A percentile compares a stretch with the other conserved stretches of the same genome.
phyloP scores from a whole-genome alignment of 1,140 invertebrate genomes.

The Cydia pomonella region DNA sequence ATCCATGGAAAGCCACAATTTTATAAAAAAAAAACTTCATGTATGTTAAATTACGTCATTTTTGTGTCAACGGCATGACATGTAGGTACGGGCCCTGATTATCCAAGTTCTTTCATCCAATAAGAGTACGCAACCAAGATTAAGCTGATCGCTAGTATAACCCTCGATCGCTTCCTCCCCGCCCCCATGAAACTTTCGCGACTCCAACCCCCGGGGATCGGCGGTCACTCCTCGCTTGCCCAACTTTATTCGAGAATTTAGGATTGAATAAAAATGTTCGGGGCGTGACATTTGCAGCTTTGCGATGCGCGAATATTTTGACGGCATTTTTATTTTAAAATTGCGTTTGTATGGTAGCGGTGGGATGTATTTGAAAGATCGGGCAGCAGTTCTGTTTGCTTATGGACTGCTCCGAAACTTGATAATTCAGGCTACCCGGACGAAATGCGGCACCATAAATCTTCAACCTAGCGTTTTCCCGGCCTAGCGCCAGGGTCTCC shows the following conservation, averaged over 20 bases:
- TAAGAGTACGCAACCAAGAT: neutral
- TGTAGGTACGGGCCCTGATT: too few species aligned
- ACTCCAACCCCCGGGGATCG: neutral
- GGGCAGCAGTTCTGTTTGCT: too few species aligned
- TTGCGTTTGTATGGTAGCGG: too few species aligned
- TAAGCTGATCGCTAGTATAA: neutral
- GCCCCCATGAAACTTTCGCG: neutral
- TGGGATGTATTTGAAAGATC: neutral
- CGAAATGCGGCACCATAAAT: too few species aligned
- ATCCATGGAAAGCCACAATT: too few species aligned
- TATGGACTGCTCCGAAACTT: too few species aligned
- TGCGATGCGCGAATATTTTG: neutral
- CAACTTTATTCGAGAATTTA: neutral
- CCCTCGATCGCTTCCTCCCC: neutral
- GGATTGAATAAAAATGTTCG: slow-evolving; percentile 22
- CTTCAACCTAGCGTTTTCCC: too few species aligned
- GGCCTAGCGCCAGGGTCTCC: too few species aligned
- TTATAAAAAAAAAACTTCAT: too few species aligned
- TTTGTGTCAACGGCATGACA: too few species aligned
- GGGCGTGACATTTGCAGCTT: neutral
- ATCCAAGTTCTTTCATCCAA: neutral
- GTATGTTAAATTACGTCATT: too few species aligned
- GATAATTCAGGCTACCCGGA: too few species aligned
- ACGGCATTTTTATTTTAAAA: neutral
- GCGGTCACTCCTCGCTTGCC: neutral